phyloP scores from a whole-genome alignment of 2,888 invertebrate genomes.

The Trissolcus brochymenae region DNA sequence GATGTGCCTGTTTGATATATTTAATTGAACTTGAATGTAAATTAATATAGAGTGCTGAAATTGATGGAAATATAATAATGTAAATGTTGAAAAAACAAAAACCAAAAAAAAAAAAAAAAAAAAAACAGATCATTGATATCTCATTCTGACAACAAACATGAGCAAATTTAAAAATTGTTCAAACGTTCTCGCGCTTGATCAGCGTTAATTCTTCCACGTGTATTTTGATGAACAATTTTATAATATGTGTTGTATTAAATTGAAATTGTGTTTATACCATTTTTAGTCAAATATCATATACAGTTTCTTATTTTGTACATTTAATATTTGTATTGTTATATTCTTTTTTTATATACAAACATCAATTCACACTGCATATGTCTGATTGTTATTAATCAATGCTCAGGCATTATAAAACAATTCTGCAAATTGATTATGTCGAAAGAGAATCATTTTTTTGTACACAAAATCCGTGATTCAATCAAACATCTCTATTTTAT shows the following conservation, averaged over 20 bases:
- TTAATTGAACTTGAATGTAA: slow-evolving; percentile 65
- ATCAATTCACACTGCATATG: slow-evolving; percentile 37
- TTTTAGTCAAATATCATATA: slow-evolving; percentile 66
- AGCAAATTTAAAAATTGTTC: slow-evolving; percentile 39
- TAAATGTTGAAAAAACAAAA: neutral
- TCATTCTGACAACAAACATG: neutral
- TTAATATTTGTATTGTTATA: slow-evolving; percentile 51
- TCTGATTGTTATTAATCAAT: slow-evolving; percentile 51
- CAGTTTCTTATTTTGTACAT: slow-evolving; percentile 52
- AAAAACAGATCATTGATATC: neutral
- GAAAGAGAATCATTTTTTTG: too few species aligned
- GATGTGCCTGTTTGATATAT: slow-evolving; percentile 74
- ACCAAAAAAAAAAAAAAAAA: slow-evolving; percentile 23
- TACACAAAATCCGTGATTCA: too few species aligned
- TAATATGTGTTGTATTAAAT: slow-evolving; percentile 55
- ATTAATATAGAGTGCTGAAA: slow-evolving; percentile 21
- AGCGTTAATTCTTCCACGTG: slow-evolving; percentile 66
- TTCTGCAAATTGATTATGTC: slow-evolving; percentile 11
- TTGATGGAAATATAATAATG: slow-evolving; percentile 3
- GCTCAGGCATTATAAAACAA: slow-evolving; percentile 45
- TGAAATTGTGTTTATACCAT: slow-evolving; percentile 15
- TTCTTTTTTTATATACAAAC: slow-evolving; percentile 7
- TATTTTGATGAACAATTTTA: slow-evolving; percentile 21
- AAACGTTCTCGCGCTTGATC: slow-evolving; percentile 50
- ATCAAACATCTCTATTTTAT: neutral